Conservation (phyloP, 2,888 invertebrate species). For the Troglohyphantes excavatus region DNA sequence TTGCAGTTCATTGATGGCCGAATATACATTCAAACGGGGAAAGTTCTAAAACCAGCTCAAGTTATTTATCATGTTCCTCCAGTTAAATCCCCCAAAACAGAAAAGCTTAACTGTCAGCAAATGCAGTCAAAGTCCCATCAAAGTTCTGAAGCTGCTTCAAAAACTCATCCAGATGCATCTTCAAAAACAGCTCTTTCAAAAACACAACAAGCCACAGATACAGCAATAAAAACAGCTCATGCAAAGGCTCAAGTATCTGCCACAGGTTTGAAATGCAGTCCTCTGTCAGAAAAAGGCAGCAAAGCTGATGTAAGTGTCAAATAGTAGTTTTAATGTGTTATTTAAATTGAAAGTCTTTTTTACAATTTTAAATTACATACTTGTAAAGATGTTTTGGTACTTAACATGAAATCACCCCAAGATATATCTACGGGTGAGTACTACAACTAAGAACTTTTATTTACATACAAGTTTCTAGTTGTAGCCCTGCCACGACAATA, state of each 20-base stretch:
- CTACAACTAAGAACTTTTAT: no score
- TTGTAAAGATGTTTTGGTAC: no score
- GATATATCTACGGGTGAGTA: no score
- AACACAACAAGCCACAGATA: background rate
- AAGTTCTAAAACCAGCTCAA: constrained; percentile 85
- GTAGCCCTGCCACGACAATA: no score
- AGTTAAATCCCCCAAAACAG: background rate
- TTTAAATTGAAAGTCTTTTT: no score
- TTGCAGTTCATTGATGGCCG: constrained; percentile 89
- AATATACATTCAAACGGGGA: constrained; percentile 88
- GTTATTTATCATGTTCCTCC: constrained; percentile 68
- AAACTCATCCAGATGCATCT: background rate
- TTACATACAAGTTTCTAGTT: no score
- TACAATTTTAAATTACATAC: no score
- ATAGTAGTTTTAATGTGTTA: no score
- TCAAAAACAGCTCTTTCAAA: background rate
- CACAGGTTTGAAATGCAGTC: background rate
- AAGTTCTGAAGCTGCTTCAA: background rate
- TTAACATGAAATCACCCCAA: no score
- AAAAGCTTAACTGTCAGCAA: background rate
- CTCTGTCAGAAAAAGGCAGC: background rate
- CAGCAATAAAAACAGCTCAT: background rate
- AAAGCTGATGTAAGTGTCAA: constrained; percentile 17
- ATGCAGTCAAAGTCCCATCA: background rate
- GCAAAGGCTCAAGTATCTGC: background rate